phyloP scores from a whole-genome alignment of 2,113 vertebrate genomes.

The Pseudorectes ferrugineus region DNA sequence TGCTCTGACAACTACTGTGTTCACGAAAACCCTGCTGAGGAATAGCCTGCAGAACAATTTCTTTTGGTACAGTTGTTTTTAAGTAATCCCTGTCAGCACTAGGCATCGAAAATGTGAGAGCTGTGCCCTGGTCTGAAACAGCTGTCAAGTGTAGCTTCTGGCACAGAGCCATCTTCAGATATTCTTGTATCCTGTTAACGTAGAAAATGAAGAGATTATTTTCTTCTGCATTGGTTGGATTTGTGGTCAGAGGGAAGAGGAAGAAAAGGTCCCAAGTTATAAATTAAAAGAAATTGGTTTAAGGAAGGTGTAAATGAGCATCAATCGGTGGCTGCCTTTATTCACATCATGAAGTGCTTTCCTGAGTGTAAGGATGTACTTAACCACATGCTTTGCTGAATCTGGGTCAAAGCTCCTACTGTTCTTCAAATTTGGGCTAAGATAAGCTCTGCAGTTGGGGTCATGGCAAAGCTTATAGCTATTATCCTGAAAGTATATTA shows the following conservation, averaged over 20 bases:
- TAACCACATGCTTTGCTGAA: background rate
- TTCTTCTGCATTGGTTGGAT: background rate
- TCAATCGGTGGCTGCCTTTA: background rate
- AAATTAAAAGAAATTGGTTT: background rate
- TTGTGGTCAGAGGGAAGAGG: background rate
- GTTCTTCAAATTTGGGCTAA: background rate
- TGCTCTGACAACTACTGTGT: background rate
- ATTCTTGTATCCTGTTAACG: background rate
- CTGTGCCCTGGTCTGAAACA: background rate
- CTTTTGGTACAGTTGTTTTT: constrained; percentile 25
- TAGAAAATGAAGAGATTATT: background rate
- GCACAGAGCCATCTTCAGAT: background rate
- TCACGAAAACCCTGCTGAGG: constrained; percentile 17
- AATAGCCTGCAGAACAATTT: constrained; percentile 27
- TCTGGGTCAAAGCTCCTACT: background rate
- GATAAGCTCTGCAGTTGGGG: background rate
- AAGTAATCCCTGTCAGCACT: constrained; percentile 27
- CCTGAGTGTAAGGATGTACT: background rate
- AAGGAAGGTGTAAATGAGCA: background rate
- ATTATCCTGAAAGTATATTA: background rate
- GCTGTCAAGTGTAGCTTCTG: constrained; percentile 39
- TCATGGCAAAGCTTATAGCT: background rate
- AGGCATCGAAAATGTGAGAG: background rate
- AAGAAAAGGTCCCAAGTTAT: background rate
- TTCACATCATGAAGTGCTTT: background rate